A percentile compares a stretch with the other conserved stretches of the same genome.
These are phyloP conservation scores for Zaprionus kolodkinae DNA, from an alignment of 1,140 invertebrate genomes.

Conservation along the genomic window DNA sequence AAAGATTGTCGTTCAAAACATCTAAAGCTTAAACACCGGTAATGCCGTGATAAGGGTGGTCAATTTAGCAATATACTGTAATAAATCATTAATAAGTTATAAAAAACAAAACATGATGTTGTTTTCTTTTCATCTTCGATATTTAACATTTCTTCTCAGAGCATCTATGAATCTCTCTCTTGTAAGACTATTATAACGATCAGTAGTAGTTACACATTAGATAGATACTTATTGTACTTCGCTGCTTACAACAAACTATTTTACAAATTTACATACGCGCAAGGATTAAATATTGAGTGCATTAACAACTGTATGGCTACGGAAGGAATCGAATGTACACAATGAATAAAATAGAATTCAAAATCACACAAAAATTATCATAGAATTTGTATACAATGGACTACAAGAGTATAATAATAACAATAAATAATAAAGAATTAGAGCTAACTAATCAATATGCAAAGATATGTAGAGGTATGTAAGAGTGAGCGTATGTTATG, in stretches of 20 bases:
- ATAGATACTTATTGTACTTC: slow-evolving; percentile 81
- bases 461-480: slow-evolving; percentile 67
- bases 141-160: slow-evolving; percentile 60
- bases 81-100: neutral
- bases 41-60: neutral
- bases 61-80: neutral
- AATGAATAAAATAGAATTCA: slow-evolving; percentile 27
- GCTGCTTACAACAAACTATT: slow-evolving; percentile 83
- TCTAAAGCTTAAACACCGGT: slow-evolving; percentile 34
- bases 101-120: slow-evolving; percentile 40
- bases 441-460: slow-evolving; percentile 70
- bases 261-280: slow-evolving; percentile 76
- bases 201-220: slow-evolving; percentile 61
- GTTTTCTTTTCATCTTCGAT: slow-evolving; percentile 22
- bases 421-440: slow-evolving; percentile 69
- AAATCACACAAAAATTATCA: slow-evolving; percentile 42
- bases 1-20: slow-evolving; percentile 64
- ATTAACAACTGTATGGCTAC: slow-evolving; percentile 65
- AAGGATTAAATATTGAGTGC: slow-evolving; percentile 59
- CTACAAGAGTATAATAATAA: slow-evolving; percentile 42
- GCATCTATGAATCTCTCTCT: slow-evolving; percentile 60
- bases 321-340: slow-evolving; percentile 65
- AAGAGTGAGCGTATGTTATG: slow-evolving; percentile 55
- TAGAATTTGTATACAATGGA: slow-evolving; percentile 51
- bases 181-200: slow-evolving; percentile 68